Conservation (phyloP, 2,113 vertebrate species). For the Pteronura brasiliensis region DNA sequence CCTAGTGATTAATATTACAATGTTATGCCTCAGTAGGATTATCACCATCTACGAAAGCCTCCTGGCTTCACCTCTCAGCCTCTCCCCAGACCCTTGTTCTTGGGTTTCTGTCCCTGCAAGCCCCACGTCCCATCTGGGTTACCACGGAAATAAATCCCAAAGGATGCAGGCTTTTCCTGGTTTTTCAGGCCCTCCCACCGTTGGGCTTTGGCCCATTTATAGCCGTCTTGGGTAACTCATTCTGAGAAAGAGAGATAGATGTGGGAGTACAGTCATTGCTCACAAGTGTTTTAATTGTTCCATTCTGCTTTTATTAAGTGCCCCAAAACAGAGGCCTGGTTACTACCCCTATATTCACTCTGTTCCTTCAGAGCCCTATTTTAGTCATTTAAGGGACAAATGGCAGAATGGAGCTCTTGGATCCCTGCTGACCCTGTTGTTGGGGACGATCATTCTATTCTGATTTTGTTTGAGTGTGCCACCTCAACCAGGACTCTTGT, state of each 20-base stretch:
- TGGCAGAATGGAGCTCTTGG: neutral
- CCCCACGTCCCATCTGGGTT: neutral
- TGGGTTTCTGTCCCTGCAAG: neutral
- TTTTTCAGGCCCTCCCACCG: neutral
- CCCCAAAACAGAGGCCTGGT: rapidly evolving
- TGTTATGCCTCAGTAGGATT: neutral
- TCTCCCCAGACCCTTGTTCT: neutral
- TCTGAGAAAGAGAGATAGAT: neutral
- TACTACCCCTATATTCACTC: no score
- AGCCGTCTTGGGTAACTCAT: neutral
- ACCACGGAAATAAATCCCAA: neutral
- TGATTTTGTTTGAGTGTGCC: neutral
- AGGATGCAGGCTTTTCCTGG: neutral
- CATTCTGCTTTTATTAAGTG: neutral
- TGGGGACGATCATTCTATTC: neutral
- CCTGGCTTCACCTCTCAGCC: neutral
- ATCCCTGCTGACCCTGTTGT: neutral
- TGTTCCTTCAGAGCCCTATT: neutral
- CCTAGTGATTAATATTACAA: neutral
- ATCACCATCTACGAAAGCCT: no score
- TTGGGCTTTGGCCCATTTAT: neutral
- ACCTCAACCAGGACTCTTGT: neutral
- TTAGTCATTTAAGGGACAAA: neutral
- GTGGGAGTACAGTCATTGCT: neutral
- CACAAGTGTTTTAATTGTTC: neutral